phyloP scores from a whole-genome alignment of 2,113 vertebrate species.

The Oreochromis spilurus region DNA sequence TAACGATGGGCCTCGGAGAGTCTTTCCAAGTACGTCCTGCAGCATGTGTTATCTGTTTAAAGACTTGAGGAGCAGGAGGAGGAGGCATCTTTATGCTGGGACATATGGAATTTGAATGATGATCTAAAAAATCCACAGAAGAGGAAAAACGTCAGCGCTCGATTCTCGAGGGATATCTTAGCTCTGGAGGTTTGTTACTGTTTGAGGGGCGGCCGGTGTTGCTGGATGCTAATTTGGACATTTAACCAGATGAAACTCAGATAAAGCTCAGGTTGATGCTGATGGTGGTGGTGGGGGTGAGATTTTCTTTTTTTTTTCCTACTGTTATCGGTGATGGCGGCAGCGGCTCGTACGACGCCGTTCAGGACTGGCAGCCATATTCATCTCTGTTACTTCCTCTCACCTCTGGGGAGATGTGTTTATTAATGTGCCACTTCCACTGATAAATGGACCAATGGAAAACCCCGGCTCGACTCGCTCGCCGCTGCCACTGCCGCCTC shows the following conservation, averaged over 20 bases:
- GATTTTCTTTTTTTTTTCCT: slow-evolving; percentile 57
- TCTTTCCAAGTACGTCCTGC: background rate
- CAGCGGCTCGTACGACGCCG: slow-evolving; percentile 64
- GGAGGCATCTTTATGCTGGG: background rate
- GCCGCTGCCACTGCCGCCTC: background rate
- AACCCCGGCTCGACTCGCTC: slow-evolving; percentile 77
- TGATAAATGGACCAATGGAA: slow-evolving; percentile 91
- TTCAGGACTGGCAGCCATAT: slow-evolving; percentile 81
- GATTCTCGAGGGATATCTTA: background rate
- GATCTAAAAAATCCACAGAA: background rate
- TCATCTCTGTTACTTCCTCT: slow-evolving; percentile 84
- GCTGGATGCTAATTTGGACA: slow-evolving; percentile 18
- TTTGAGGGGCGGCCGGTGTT: background rate
- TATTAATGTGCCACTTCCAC: slow-evolving; percentile 91
- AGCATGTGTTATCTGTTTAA: slow-evolving; percentile 25
- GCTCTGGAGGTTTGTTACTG: background rate
- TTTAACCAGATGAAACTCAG: slow-evolving; percentile 16
- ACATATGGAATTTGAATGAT: slow-evolving; percentile 26
- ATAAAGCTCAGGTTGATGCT: background rate
- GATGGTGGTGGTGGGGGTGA: background rate
- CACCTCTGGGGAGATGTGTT: slow-evolving; percentile 88
- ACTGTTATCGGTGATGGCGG: slow-evolving; percentile 47
- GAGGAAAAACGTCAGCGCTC: background rate
- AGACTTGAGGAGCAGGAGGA: background rate
- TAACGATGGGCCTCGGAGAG: background rate